Percentiles rank a stretch among this genome's conserved stretches.
Evolutionary conservation across 2,797 vertebrate species (phyloP).

Genomic region (Danio tinwini): DNA sequence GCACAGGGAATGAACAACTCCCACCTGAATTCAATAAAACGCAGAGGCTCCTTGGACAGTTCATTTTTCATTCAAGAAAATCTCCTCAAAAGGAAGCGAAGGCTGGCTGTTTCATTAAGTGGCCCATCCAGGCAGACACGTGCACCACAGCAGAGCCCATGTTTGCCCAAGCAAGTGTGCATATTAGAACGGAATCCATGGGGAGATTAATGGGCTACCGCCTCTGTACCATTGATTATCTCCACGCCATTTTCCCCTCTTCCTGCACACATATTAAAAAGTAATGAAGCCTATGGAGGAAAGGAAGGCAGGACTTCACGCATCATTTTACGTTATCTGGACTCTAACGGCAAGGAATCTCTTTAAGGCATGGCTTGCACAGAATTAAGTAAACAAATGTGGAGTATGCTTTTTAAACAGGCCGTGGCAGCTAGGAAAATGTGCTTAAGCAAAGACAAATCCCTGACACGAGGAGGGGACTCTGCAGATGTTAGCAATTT

Average conservation of each 20-base stretch:
- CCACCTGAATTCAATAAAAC: constrained; percentile 72
- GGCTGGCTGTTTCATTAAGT: constrained; percentile 83
- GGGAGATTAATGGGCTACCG: constrained; percentile 82
- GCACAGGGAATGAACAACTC: constrained; percentile 67
- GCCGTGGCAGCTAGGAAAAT: constrained; percentile 71
- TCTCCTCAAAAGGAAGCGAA: constrained; percentile 76
- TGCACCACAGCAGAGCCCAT: constrained; percentile 74
- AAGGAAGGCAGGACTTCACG: constrained; percentile 76
- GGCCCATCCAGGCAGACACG: constrained; percentile 83
- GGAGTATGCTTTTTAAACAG: constrained; percentile 68
- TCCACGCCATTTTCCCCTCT: constrained; percentile 74
- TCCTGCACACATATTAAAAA: constrained; percentile 82
- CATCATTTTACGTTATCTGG: constrained; percentile 85
- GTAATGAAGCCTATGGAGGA: constrained; percentile 83
- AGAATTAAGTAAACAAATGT: constrained; percentile 85
- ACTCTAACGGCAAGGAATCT: constrained; percentile 80
- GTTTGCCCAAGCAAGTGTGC: constrained; percentile 80
- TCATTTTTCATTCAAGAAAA: constrained; percentile 78
- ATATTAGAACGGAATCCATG: constrained; percentile 82
- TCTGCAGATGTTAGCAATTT: constrained; percentile 83
- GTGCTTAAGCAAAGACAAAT: constrained; percentile 77
- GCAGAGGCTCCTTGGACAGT: constrained; percentile 71
- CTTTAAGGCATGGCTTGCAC: constrained; percentile 82
- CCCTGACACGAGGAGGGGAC: constrained; percentile 74
- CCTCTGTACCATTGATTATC: constrained; percentile 84